These are phyloP conservation scores for Heliconius aoede DNA, from an alignment of 2,888 invertebrate species.

Conservation along the genomic window DNA sequence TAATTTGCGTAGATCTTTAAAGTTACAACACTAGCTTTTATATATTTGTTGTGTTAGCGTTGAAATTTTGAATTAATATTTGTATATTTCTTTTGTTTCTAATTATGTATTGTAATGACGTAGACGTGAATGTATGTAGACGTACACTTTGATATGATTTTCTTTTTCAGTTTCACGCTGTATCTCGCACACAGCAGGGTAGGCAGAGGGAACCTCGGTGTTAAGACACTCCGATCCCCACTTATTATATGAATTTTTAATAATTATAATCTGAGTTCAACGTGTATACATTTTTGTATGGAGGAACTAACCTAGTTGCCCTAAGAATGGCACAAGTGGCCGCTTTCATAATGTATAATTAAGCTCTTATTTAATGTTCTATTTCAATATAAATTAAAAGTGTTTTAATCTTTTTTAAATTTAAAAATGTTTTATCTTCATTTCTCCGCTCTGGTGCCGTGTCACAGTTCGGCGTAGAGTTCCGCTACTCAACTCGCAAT, in stretches of 20 bases:
- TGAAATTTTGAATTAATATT: background rate
- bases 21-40: constrained; percentile 1
- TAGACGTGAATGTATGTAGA: background rate
- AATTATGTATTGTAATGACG: background rate
- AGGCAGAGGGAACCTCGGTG: too few relatives aligned
- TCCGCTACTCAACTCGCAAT: too few relatives aligned
- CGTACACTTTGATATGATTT: background rate
- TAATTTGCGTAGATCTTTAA: constrained; percentile 24
- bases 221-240: too few relatives aligned
- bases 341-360: background rate
- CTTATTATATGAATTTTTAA: too few relatives aligned
- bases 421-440: background rate
- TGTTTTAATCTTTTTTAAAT: background rate
- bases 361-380: constrained; percentile 14
- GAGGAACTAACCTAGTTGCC: constrained; percentile 9
- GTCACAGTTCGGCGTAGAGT: too few relatives aligned
- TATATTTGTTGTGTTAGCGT: background rate
- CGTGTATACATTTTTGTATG: constrained; percentile 11
- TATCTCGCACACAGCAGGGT: too few relatives aligned
- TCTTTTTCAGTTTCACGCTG: too few relatives aligned
- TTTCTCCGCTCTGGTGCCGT: too few relatives aligned
- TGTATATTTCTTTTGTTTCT: background rate
- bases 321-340: constrained; percentile 13
- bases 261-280: background rate
- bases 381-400: constrained; percentile 3